These are phyloP conservation scores for Euleptes europaea DNA, from an alignment of 2,113 vertebrate genomes.

Conservation along the genomic window DNA sequence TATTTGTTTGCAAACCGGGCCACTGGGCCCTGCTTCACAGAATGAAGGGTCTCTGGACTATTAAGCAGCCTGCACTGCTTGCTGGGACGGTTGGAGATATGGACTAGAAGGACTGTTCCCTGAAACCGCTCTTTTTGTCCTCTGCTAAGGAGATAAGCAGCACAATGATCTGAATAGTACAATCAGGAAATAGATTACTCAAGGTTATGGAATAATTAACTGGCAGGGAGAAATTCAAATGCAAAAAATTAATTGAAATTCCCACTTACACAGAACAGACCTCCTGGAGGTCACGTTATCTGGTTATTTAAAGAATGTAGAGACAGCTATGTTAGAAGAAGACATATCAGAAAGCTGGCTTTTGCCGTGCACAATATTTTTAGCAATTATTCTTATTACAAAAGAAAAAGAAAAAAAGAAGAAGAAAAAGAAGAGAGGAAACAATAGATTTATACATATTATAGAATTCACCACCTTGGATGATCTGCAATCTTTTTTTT, in stretches of 20 bases:
- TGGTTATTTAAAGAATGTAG: constrained; percentile 34
- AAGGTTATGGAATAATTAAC: constrained; percentile 28
- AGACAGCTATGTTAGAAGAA: constrained; percentile 12
- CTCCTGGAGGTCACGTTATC: constrained; percentile 27
- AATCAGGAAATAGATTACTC: constrained; percentile 22
- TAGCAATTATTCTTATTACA: constrained; percentile 19
- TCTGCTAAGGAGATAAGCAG: neutral
- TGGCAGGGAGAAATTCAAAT: constrained; percentile 12
- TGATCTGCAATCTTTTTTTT: neutral
- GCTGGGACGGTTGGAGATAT: neutral
- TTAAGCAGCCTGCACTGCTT: neutral
- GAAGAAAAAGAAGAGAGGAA: neutral
- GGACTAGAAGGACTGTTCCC: neutral
- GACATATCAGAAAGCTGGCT: neutral
- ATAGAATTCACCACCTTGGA: neutral
- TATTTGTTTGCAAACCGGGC: no score
- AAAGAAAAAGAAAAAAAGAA: neutral
- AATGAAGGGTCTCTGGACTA: neutral
- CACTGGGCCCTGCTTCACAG: neutral
- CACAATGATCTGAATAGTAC: neutral
- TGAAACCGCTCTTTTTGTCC: neutral
- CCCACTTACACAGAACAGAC: constrained; percentile 17
- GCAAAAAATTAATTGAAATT: constrained; percentile 43
- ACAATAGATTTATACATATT: neutral
- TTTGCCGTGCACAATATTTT: constrained; percentile 25